These are phyloP conservation scores for Metalampra italica DNA, from an alignment of 2,888 invertebrate species.

Conservation along the genomic window DNA sequence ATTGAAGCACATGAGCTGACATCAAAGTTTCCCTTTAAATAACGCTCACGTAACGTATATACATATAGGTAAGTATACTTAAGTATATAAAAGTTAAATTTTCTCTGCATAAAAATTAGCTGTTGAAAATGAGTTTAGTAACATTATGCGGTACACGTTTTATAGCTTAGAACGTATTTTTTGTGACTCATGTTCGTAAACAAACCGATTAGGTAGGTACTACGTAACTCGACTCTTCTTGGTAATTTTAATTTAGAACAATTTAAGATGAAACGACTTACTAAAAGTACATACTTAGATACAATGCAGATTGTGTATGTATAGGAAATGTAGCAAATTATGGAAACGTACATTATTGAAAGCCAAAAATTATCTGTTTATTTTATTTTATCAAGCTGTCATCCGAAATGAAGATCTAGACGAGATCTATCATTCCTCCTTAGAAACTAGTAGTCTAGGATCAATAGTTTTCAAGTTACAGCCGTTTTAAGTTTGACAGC, in stretches of 20 bases:
- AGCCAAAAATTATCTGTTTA: too few species aligned
- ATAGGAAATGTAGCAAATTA: too few species aligned
- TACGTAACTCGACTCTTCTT: neutral
- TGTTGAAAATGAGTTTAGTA: constrained; percentile 35
- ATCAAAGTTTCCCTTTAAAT: constrained; percentile 41
- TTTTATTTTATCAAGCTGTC: too few species aligned
- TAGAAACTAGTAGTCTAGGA: too few species aligned
- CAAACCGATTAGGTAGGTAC: neutral
- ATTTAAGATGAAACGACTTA: too few species aligned
- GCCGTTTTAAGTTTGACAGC: too few species aligned
- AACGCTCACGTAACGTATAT: constrained; percentile 47
- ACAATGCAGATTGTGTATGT: too few species aligned
- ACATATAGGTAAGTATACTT: constrained; percentile 32
- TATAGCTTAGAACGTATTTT: constrained; percentile 2
- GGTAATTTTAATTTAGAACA: neutral
- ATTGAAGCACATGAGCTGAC: neutral
- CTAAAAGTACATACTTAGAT: too few species aligned
- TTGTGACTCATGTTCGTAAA: neutral
- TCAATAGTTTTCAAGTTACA: too few species aligned
- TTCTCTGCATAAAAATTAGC: constrained; percentile 46
- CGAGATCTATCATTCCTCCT: too few species aligned
- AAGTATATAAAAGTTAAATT: constrained; percentile 24
- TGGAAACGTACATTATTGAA: too few species aligned
- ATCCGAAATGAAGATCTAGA: too few species aligned
- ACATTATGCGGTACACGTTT: constrained; percentile 19